These are phyloP conservation scores for Sebastes vulpes DNA, from an alignment of 2,797 vertebrate genomes.

Conservation along the genomic window DNA sequence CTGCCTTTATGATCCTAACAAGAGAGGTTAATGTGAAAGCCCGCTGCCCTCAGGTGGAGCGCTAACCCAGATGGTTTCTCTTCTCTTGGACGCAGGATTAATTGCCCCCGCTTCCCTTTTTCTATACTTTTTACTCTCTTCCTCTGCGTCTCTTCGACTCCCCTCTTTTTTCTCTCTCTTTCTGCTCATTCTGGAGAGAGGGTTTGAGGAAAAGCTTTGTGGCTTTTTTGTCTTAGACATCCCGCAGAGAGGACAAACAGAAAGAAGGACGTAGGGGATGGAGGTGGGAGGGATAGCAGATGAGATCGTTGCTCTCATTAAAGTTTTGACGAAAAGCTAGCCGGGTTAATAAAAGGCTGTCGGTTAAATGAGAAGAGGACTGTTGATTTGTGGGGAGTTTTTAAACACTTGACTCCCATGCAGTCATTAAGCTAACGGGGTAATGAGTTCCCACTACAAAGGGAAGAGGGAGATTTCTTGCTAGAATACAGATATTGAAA, in stretches of 20 bases:
- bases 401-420: slow-evolving; percentile 66
- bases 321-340: slow-evolving; percentile 63
- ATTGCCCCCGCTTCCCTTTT: slow-evolving; percentile 49
- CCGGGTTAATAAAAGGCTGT: slow-evolving; percentile 68
- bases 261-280: slow-evolving; percentile 41
- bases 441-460: slow-evolving; percentile 67
- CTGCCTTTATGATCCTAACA: slow-evolving; percentile 77
- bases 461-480: slow-evolving; percentile 26
- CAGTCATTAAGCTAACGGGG: slow-evolving; percentile 62
- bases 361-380: slow-evolving; percentile 63
- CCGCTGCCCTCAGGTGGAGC: slow-evolving; percentile 74
- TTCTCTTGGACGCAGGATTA: slow-evolving; percentile 69
- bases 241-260: slow-evolving; percentile 66
- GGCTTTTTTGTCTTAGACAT: slow-evolving; percentile 52
- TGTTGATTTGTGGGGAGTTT: slow-evolving; percentile 63
- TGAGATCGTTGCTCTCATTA: slow-evolving; percentile 67
- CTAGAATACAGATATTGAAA: background rate
- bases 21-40: slow-evolving; percentile 79
- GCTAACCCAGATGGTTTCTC: slow-evolving; percentile 77
- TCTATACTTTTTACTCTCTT: slow-evolving; percentile 38
- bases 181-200: slow-evolving; percentile 27
- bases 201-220: slow-evolving; percentile 50
- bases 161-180: background rate
- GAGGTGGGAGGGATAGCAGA: slow-evolving; percentile 34
- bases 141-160: slow-evolving; percentile 11